Evolutionary conservation across 2,888 invertebrate species (phyloP), one percentile per base, ranked within the genome.

Genomic region (Prosopocoilus inquinatus): DNA sequence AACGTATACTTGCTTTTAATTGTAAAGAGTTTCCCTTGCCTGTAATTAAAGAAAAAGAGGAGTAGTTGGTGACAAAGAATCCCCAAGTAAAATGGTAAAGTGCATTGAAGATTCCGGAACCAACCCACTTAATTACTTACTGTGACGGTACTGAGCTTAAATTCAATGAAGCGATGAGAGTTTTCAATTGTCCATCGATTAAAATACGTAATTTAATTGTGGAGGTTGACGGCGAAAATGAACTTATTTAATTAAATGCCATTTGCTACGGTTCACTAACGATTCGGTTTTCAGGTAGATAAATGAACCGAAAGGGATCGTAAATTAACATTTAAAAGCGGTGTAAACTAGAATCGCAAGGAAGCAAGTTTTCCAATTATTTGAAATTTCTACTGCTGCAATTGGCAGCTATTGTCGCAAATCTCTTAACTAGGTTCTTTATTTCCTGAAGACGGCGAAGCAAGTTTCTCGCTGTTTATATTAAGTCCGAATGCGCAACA

Each of bases 181-280:
- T 28, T 28, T 28, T 28, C 20, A 28, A 28, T 28, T 28, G 20
- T 3, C 20, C 20, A 28, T 28, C 20, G 20, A 28, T 28, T 28
- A 28, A 28, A 28, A 28, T 28, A 28, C 20, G 20, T 28, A 28
- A 28, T 28, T 28, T 28, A 28, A 28, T 28, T 28, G 20, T 28
- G 5, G 2, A 28, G 20, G 20, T 28, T 28, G 41, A 15, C 16
- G 5, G 15, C 1, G 41, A 41, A 41, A 41, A 41, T 41, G 41
- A 41, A 41, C 41, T 41, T 41, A 41, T 41, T 41, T 41, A 41
- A 41, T 41, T 41, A 41, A 41, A 41, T 41, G 41, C 9, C 41
- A 16, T 41, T 41, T 41, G 41, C n/a, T 41, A 11, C 41, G 15
- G 13, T 41, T 41, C 41, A 11, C 16, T 9, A 8, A 11, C 41